A percentile compares a stretch with the other conserved stretches of the same genome.
phyloP scores from a whole-genome alignment of 2,113 vertebrate genomes.

The Falcunculus frontatus region DNA sequence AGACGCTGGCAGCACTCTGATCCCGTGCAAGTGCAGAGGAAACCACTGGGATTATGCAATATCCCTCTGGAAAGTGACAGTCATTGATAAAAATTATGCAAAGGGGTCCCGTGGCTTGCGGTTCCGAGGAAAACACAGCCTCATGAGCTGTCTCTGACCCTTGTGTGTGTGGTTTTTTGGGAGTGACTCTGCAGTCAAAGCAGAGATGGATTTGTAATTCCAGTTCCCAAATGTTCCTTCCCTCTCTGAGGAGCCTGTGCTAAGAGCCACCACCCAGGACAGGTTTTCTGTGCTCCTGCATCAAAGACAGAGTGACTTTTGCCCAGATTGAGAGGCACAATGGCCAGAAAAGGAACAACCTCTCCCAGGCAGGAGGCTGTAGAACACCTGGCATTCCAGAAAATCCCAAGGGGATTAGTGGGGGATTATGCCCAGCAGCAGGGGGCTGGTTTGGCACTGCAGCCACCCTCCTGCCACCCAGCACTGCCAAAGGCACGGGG shows the following conservation, averaged over 20 bases:
- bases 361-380: neutral
- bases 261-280: rapidly evolving
- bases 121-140: neutral
- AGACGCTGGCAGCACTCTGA: neutral
- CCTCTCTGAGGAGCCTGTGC: neutral
- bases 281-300: neutral
- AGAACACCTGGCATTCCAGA: neutral
- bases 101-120: neutral
- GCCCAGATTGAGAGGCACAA: neutral
- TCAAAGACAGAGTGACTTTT: neutral
- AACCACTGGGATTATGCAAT: neutral
- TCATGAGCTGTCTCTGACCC: neutral
- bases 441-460: neutral
- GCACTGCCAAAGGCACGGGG: neutral
- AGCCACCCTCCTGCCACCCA: neutral
- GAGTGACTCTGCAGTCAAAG: neutral
- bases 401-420: neutral
- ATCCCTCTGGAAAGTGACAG: neutral
- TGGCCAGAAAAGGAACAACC: neutral
- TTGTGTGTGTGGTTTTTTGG: rapidly evolving
- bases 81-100: constrained; percentile 46
- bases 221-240: too few species aligned
- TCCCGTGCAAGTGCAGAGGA: neutral
- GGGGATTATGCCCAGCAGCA: rapidly evolving
- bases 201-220: rapidly evolving